A percentile compares a stretch with the other conserved stretches of the same genome.
Evolutionary conservation across 2,888 invertebrate genomes (phyloP).

Genomic region (Stenotaenia linearis): DNA sequence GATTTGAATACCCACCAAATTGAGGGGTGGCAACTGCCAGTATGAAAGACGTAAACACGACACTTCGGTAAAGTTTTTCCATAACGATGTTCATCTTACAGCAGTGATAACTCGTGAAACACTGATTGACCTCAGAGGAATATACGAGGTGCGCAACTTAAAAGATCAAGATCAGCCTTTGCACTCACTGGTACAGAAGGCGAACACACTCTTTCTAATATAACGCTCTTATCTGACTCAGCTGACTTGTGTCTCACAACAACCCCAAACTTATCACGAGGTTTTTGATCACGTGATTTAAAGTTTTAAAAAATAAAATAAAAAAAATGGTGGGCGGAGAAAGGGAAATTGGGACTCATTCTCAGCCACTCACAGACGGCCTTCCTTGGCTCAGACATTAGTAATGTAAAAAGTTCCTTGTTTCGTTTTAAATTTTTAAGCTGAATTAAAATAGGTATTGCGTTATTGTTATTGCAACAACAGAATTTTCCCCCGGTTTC

Average conservation of each 20-base stretch:
- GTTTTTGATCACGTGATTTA: background rate
- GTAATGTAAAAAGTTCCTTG: background rate
- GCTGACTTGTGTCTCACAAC: background rate
- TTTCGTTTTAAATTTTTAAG: background rate
- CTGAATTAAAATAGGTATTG: no score
- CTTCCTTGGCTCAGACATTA: background rate
- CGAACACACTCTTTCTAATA: conserved; percentile 1
- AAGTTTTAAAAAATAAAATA: background rate
- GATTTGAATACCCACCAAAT: background rate
- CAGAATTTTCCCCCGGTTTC: background rate
- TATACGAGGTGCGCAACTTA: background rate
- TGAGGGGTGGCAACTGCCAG: background rate
- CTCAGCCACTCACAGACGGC: background rate
- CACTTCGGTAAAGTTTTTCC: background rate
- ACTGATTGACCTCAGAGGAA: background rate
- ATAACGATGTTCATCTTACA: background rate
- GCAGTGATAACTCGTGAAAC: background rate
- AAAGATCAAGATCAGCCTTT: conserved; percentile 13
- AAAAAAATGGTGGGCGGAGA: background rate
- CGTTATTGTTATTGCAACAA: background rate
- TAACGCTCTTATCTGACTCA: conserved; percentile 6
- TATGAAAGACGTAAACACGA: background rate
- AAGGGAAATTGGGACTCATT: background rate
- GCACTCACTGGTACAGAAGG: conserved; percentile 30
- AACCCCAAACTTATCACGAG: background rate